phyloP scores from a whole-genome alignment of 2,113 vertebrate genomes.

The Rhinoderma darwinii region DNA sequence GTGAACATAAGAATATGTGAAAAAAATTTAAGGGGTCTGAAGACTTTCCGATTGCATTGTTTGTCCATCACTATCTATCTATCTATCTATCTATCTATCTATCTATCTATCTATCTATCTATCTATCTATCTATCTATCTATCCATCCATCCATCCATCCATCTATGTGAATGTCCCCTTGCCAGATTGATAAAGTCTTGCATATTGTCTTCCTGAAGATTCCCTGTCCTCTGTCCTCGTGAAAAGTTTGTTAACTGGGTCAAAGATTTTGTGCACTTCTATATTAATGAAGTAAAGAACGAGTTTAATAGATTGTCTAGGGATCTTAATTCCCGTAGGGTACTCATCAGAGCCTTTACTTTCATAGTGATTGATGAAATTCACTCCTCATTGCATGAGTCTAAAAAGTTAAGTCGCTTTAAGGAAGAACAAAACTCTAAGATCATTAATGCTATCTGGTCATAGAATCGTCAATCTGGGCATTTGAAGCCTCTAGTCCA shows the following conservation, averaged over 20 bases:
- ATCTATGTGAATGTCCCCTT: too few species aligned
- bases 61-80: too few species aligned
- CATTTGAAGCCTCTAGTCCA: neutral
- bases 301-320: neutral
- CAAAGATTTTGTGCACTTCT: neutral
- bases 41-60: too few species aligned
- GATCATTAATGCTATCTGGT: neutral
- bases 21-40: too few species aligned
- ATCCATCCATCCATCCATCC: too few species aligned
- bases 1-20: too few species aligned
- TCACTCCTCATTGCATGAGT: neutral
- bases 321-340: neutral
- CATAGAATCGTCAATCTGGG: neutral
- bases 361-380: neutral
- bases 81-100: too few species aligned
- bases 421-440: neutral
- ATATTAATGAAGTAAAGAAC: neutral
- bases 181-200: neutral
- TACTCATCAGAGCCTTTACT: neutral
- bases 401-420: neutral
- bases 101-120: too few species aligned
- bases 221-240: neutral
- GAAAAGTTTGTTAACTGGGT: neutral
- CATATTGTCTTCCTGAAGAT: neutral
- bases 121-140: too few species aligned